Base-by-base conservation (phyloP, 2,113 vertebrate species). In the Cyanoliseus patagonus region DNA sequence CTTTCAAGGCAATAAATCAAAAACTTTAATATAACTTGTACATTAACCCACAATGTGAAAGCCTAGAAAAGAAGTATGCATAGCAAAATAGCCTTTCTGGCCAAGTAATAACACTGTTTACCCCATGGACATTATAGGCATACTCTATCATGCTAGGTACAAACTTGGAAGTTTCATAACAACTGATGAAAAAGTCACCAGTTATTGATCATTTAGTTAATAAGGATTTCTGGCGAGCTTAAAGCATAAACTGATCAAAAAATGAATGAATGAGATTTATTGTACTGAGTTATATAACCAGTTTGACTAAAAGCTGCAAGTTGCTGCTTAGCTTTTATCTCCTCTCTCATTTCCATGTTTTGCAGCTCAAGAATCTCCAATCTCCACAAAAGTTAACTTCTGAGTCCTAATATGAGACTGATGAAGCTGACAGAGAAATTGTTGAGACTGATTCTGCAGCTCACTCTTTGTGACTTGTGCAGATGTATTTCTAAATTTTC, bases 401-500 rank as follows among this genome's bases (percentile, higher is more conserved):
- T 86, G 67, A 91, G 37, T 62, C 63, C 86, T 95, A 88, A 95
- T 72, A 79, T 95, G 93, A 95, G 88, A 55, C 12, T 95, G 92
- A 82, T 44, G 90, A 95, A 98, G 95, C 91, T 93, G 74, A 86
- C 51, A 79, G 86, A 82, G 88, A 95, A 93, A 85, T 83, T 82
- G 75, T 93, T 90, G 81, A 95, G 86, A 92, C 80, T 57, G 73
- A 86, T 90, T 95, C 85, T 94, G 52, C 59, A 88, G 41, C 68
- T 87, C 63, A 86, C 68, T 91, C 96, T 98, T 97, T 97, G 88
- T 97, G 94, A 97, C 92, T 94, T 94, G 97, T 97, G 96, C 98
- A 98, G 97, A 98, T 98, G 97, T 92, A 97, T 93, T 97, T 97
- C 97, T 97, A 97, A 95, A 96, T 97, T 95, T 97, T 96, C 88